phyloP scores from a whole-genome alignment of 2,888 invertebrate species.

The Crossocerus cetratus region DNA sequence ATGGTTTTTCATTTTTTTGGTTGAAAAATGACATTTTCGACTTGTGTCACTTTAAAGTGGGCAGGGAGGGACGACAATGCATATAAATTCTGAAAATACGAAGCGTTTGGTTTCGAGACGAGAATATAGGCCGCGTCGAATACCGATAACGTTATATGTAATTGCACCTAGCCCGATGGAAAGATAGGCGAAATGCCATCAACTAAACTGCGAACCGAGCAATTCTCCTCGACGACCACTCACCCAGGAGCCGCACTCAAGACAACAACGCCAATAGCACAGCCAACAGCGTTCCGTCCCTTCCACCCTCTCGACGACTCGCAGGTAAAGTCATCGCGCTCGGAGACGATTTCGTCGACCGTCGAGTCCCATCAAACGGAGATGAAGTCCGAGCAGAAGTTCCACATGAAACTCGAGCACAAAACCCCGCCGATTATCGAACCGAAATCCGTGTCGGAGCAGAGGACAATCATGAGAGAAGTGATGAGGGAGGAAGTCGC shows the following conservation, averaged over 20 bases:
- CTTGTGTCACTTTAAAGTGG: background rate
- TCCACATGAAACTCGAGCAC: slow-evolving; percentile 75
- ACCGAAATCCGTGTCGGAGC: slow-evolving; percentile 35
- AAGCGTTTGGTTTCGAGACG: background rate
- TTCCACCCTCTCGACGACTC: slow-evolving; percentile 63
- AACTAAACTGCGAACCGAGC: slow-evolving; percentile 68
- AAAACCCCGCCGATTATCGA: slow-evolving; percentile 69
- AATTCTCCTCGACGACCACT: slow-evolving; percentile 67
- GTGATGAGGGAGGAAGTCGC: slow-evolving; percentile 53
- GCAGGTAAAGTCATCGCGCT: slow-evolving; percentile 65
- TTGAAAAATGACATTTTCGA: too few species aligned
- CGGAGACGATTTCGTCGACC: slow-evolving; percentile 73
- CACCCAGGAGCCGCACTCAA: slow-evolving; percentile 69
- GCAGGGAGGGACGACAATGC: background rate
- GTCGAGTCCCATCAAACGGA: slow-evolving; percentile 72
- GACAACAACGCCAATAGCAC: slow-evolving; percentile 51
- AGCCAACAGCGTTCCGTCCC: slow-evolving; percentile 62
- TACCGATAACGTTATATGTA: slow-evolving; percentile 23
- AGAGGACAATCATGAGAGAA: slow-evolving; percentile 45
- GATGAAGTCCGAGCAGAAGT: slow-evolving; percentile 75
- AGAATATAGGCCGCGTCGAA: background rate
- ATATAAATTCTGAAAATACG: background rate
- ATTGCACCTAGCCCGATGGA: slow-evolving; percentile 65
- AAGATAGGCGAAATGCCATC: slow-evolving; percentile 70
- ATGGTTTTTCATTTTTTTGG: too few species aligned